These are phyloP conservation scores for Stictocephala bisonia DNA, from an alignment of 2,888 invertebrate species.

Conservation along the genomic window DNA sequence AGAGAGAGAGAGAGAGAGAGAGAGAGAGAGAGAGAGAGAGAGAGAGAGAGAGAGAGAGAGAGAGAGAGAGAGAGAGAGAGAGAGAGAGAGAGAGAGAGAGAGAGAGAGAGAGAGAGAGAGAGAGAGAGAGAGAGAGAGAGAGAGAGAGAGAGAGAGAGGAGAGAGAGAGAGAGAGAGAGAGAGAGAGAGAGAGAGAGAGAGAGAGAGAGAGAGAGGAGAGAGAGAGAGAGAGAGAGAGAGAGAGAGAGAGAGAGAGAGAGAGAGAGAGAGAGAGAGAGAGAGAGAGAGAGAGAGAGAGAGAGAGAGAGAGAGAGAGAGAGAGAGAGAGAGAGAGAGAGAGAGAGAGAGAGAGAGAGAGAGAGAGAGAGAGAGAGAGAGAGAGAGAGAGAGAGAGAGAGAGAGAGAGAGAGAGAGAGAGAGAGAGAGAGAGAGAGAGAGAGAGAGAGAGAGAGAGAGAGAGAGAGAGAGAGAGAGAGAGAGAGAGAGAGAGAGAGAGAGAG, in stretches of 20 bases:
- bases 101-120: background rate
- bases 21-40: background rate
- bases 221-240: constrained; percentile 15
- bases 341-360: no score
- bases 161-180: background rate
- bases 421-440: background rate
- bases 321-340: no score
- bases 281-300: background rate
- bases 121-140: background rate
- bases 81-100: constrained; percentile 3
- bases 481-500: no score
- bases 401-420: background rate
- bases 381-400: background rate
- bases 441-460: constrained; percentile 6
- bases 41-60: background rate
- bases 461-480: no score
- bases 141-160: background rate
- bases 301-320: background rate
- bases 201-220: background rate
- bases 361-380: background rate
- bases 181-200: background rate
- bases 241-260: constrained; percentile 3
- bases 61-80: background rate
- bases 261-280: background rate
- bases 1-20: constrained; percentile 5